Evolutionary conservation across 2,797 vertebrate species (phyloP), one percentile per base, ranked within the genome.

Genomic region (Brachyrhaphis roseni): DNA sequence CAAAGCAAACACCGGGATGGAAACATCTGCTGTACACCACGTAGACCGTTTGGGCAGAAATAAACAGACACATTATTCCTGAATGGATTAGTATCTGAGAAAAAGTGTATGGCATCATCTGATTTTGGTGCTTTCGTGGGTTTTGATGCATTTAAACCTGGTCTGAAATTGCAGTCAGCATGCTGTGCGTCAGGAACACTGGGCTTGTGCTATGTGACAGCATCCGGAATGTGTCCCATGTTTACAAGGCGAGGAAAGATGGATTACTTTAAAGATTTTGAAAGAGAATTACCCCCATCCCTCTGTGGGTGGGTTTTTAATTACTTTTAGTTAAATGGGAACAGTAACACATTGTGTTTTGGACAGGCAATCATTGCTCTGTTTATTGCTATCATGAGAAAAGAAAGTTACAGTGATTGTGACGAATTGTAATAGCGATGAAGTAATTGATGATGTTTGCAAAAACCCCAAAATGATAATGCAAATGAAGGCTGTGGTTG

Each of bases 171-270:
- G 87, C 86, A 82, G 86, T 81, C 71, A 6, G 20, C 93, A 82
- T 91, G 93, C 93, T 94, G 94, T 89, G 91, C 85, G 85, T 93
- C 92, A 91, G 76, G 81, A 80, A 79, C 77, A 79, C 77, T 93
- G 83, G 87, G 78, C 88, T 74, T 90, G 87, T 92, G 94, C 80
- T 90, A 94, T 92, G 91, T 87, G 94, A 93, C 94, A 91, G 92
- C 86, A 79, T 83, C 84, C 82, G 75, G 85, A 86, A 87, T 80
- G 80, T 70, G 72, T 73, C 71, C 49, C 41, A 41, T 86, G 78
- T 88, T 82, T 81, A 73, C 78, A 45, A 83, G 82, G 31, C 51
- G 66, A 82, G 78, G 23, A 74, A 81, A 79, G 18, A 74, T 78
- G 51, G 76, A 77, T 90, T 81, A 78, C 68, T 85, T 49, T 6